Percentiles rank a stretch among this genome's conserved stretches.
phyloP scores from a whole-genome alignment of 2,797 vertebrate genomes.

The Gastrophryne carolinensis region DNA sequence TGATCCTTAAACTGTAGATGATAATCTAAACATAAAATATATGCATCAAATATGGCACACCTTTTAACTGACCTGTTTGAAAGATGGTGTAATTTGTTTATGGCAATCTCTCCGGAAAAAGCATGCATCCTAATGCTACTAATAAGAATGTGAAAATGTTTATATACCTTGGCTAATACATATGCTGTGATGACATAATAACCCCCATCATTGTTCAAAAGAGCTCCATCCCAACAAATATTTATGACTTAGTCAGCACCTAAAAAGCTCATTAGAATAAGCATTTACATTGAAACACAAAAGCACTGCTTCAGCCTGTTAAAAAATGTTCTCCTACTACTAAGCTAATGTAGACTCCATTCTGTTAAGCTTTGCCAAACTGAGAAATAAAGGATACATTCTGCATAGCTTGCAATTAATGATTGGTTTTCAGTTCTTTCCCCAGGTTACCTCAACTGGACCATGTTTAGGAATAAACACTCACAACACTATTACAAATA shows the following conservation, averaged over 20 bases:
- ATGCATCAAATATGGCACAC: too few relatives aligned
- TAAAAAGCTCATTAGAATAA: background rate
- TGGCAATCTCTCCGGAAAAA: background rate
- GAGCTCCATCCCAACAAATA: background rate
- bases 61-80: background rate
- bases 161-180: background rate
- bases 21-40: too few relatives aligned
- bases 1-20: too few relatives aligned
- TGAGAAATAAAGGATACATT: conserved; percentile 1
- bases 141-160: background rate
- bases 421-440: conserved; percentile 8
- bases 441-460: conserved; percentile 21
- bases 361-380: background rate
- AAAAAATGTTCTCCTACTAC: background rate
- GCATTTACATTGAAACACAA: background rate
- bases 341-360: background rate
- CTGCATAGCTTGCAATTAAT: background rate
- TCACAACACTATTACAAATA: conserved; percentile 18
- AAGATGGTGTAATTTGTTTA: background rate
- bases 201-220: background rate
- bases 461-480: conserved; percentile 31
- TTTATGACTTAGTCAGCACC: background rate
- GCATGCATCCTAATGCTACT: background rate
- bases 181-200: background rate
- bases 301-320: background rate